These are phyloP conservation scores for Pelvicachromis taeniatus DNA, from an alignment of 2,113 vertebrate species.

Conservation along the genomic window DNA sequence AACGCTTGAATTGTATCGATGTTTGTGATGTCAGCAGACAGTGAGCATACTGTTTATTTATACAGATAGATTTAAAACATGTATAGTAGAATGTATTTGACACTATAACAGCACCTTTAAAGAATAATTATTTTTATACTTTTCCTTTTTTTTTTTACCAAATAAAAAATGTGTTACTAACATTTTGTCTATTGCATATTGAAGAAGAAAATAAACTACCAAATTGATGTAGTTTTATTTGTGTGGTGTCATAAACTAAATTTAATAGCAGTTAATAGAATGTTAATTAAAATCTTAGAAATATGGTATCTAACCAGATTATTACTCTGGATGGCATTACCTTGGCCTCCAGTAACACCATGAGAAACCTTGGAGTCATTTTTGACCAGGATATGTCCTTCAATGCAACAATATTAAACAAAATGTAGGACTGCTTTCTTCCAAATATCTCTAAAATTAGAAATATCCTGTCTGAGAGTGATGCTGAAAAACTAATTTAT, in stretches of 20 bases:
- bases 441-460: no score
- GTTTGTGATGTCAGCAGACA: background rate
- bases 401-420: background rate
- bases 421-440: background rate
- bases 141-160: background rate
- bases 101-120: background rate
- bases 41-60: background rate
- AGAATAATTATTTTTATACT: slow-evolving; percentile 1
- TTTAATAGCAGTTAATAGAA: background rate
- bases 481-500: no score
- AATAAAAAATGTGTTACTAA: slow-evolving; percentile 2
- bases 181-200: background rate
- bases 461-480: no score
- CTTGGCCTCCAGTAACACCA: no score
- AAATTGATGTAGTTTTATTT: background rate
- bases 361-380: no score
- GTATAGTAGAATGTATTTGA: background rate
- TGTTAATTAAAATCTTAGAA: background rate
- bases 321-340: no score
- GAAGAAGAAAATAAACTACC: background rate
- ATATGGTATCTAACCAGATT: no score
- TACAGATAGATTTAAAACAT: background rate
- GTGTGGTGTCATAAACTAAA: background rate
- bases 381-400: background rate
- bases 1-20: background rate